These are phyloP conservation scores for Taurulus bubalis DNA, from an alignment of 2,113 vertebrate genomes.

Conservation along the genomic window DNA sequence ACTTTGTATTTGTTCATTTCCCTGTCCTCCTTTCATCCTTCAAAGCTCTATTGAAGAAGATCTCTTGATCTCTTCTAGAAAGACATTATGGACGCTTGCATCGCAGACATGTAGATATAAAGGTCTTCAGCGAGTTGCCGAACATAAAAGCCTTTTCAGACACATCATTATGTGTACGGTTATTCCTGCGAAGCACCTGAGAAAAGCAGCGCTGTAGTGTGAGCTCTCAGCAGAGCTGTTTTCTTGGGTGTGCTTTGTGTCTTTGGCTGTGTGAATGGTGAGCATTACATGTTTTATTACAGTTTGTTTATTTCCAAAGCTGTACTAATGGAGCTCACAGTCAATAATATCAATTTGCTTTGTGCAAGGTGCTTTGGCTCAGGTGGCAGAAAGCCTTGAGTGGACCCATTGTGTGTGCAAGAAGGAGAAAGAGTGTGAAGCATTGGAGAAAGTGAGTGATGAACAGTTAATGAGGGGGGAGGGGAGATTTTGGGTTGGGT, in stretches of 20 bases:
- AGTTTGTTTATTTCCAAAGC: slow-evolving; percentile 40
- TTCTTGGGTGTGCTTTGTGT: slow-evolving; percentile 1
- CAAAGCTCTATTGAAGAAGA: slow-evolving; percentile 31
- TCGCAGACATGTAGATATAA: slow-evolving; percentile 38
- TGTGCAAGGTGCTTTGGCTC: slow-evolving; percentile 55
- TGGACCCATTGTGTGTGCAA: slow-evolving; percentile 8
- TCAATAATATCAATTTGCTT: slow-evolving; percentile 65
- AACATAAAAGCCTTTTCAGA: slow-evolving; percentile 44
- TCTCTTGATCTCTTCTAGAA: slow-evolving; percentile 42
- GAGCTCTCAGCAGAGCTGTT: slow-evolving; percentile 16
- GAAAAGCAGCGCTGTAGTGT: not conserved
- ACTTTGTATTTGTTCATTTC: slow-evolving; percentile 19
- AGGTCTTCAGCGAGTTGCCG: not conserved
- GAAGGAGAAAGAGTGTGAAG: slow-evolving; percentile 18
- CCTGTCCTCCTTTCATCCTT: slow-evolving; percentile 40
- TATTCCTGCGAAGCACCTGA: slow-evolving; percentile 23
- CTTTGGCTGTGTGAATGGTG: slow-evolving; percentile 9
- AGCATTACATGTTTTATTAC: slow-evolving; percentile 40
- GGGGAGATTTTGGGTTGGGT: slow-evolving; percentile 5
- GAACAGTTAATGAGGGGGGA: slow-evolving; percentile 21
- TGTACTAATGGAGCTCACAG: slow-evolving; percentile 35
- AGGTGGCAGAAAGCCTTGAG: slow-evolving; percentile 51
- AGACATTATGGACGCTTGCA: slow-evolving; percentile 33
- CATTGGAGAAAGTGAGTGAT: slow-evolving; percentile 30
- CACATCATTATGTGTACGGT: slow-evolving; percentile 29